A percentile compares a stretch with the other conserved stretches of the same genome.
Evolutionary conservation across 2,888 invertebrate genomes (phyloP).

Genomic region (Leptinotarsa peninsularis): DNA sequence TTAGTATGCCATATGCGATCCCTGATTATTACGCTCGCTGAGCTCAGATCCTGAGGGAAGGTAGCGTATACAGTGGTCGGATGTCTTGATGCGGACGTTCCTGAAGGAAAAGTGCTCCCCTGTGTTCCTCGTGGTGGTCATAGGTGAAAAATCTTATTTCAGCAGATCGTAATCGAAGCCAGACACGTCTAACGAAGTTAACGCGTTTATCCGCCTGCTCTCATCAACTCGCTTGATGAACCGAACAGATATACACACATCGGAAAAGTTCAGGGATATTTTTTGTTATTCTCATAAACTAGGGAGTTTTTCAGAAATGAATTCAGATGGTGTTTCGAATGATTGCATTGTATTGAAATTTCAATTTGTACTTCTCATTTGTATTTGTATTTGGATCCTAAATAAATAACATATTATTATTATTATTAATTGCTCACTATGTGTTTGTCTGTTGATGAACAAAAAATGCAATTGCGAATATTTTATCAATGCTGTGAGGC

Average conservation of each 20-base stretch:
- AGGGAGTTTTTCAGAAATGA: too few relatives aligned
- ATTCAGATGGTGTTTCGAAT: too few relatives aligned
- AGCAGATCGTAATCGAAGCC: slow-evolving; percentile 63
- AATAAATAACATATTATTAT: too few relatives aligned
- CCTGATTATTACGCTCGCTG: slow-evolving; percentile 53
- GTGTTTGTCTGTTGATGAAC: too few relatives aligned
- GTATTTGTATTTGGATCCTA: too few relatives aligned
- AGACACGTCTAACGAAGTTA: slow-evolving; percentile 66
- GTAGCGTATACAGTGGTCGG: slow-evolving; percentile 38
- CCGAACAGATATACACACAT: slow-evolving; percentile 28
- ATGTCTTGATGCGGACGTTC: slow-evolving; percentile 39
- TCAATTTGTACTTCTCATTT: too few relatives aligned
- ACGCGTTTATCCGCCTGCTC: slow-evolving; percentile 39
- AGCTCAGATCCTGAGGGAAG: slow-evolving; percentile 55
- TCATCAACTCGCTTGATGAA: slow-evolving; percentile 47
- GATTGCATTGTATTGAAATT: too few relatives aligned
- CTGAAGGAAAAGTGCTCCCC: slow-evolving; percentile 42
- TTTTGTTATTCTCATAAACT: too few relatives aligned
- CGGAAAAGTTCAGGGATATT: too few relatives aligned
- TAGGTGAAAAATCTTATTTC: slow-evolving; percentile 66
- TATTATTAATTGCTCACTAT: too few relatives aligned
- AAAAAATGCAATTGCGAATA: too few relatives aligned
- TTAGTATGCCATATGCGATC: slow-evolving; percentile 48
- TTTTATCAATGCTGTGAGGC: too few relatives aligned
- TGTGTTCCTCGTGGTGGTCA: slow-evolving; percentile 53